Percentiles rank a stretch among this genome's conserved stretches.
Evolutionary conservation across 2,113 vertebrate genomes (phyloP).

Genomic region (Lipophrys pholis): DNA sequence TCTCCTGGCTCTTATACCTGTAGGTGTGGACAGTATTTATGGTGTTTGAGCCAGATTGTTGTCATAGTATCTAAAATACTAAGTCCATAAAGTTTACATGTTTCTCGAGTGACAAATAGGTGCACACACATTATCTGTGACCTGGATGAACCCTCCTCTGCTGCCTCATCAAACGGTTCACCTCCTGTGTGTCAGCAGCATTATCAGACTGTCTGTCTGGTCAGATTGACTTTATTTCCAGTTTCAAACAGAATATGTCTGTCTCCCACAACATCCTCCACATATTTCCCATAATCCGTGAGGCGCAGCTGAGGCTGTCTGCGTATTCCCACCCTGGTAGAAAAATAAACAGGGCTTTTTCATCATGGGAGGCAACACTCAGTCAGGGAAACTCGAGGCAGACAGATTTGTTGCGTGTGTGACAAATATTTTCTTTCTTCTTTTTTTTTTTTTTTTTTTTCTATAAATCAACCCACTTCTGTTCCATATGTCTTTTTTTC

Average conservation of each 20-base stretch:
- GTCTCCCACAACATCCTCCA: conserved; percentile 71
- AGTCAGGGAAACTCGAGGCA: conserved; percentile 40
- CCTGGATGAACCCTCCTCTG: background rate
- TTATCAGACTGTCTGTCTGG: conserved; percentile 68
- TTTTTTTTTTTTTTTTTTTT: conserved; percentile 14
- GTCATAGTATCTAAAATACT: conserved; percentile 39
- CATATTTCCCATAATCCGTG: conserved; percentile 73
- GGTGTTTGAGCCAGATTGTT: conserved; percentile 14
- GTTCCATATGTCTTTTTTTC: conserved; percentile 42
- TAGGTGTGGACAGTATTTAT: background rate
- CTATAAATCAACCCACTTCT: conserved; percentile 43
- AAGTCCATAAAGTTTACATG: conserved; percentile 10
- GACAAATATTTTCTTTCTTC: conserved; percentile 12
- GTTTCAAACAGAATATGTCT: conserved; percentile 62
- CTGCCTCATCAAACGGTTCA: conserved; percentile 30
- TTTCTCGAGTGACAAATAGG: conserved; percentile 7
- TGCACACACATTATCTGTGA: conserved; percentile 11
- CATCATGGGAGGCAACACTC: conserved; percentile 65
- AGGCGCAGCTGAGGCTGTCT: conserved; percentile 63
- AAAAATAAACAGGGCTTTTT: conserved; percentile 68
- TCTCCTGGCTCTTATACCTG: too few relatives aligned
- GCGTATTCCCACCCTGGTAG: conserved; percentile 57
- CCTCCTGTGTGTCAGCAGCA: conserved; percentile 52
- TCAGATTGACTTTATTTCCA: conserved; percentile 62
- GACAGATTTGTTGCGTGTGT: too few relatives aligned